A percentile compares a stretch with the other conserved stretches of the same genome.
phyloP scores from a whole-genome alignment of 2,888 invertebrate genomes.

The Tridacna gigas region DNA sequence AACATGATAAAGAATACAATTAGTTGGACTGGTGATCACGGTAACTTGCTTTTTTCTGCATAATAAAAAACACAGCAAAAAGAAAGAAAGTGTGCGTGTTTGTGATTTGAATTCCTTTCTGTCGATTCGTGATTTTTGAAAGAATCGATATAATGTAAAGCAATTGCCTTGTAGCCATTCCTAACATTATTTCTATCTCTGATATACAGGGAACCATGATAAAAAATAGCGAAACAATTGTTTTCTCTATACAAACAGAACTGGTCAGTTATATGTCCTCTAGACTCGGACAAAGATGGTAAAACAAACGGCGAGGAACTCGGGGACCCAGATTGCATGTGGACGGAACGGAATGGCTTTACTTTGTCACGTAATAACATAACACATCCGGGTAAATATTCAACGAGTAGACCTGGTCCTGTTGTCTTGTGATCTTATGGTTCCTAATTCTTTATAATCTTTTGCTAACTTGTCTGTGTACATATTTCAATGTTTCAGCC shows the following conservation, averaged over 20 bases:
- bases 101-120: no score
- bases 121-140: no score
- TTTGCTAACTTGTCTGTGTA: background rate
- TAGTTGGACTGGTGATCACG: no score
- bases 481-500: no score
- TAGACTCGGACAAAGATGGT: constrained; percentile 28
- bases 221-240: background rate
- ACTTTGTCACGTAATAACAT: background rate
- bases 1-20: no score
- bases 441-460: background rate
- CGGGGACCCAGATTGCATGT: constrained; percentile 16
- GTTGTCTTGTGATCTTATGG: background rate
- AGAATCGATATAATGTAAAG: no score
- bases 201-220: no score
- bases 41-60: no score
- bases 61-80: no score
- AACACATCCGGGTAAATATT: constrained; percentile 25
- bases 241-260: background rate
- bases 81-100: no score
- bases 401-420: background rate
- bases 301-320: constrained; percentile 22
- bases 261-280: background rate
- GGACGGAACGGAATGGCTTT: background rate
- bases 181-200: no score
- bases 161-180: no score